phyloP scores from a whole-genome alignment of 2,113 vertebrate species.

The Scomber japonicus region DNA sequence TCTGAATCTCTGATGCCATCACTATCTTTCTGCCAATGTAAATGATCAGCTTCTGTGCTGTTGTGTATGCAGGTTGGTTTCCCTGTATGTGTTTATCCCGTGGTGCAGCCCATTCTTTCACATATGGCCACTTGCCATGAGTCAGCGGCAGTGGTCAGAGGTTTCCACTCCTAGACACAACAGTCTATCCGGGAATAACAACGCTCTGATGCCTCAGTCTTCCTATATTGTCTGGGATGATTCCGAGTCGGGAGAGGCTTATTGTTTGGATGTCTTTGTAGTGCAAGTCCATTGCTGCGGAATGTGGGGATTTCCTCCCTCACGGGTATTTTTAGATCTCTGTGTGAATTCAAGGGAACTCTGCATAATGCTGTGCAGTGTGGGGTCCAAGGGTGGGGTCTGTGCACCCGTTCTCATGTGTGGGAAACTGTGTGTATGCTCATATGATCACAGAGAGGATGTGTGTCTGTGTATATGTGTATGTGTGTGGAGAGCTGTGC shows the following conservation, averaged over 20 bases:
- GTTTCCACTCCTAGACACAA: conserved; percentile 86
- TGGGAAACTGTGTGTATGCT: conserved; percentile 65
- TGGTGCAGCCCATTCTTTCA: conserved; percentile 70
- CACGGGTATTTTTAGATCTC: conserved; percentile 81
- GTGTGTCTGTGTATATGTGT: conserved; percentile 15
- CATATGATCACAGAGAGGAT: conserved; percentile 47
- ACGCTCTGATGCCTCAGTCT: conserved; percentile 78
- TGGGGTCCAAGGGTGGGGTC: conserved; percentile 71
- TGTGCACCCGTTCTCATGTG: conserved; percentile 56
- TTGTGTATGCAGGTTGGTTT: conserved; percentile 20
- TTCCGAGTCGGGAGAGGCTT: conserved; percentile 80
- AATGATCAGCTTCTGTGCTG: neutral
- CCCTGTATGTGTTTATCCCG: conserved; percentile 66
- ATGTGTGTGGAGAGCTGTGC: neutral
- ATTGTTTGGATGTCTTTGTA: conserved; percentile 85
- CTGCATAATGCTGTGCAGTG: conserved; percentile 63
- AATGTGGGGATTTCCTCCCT: conserved; percentile 82
- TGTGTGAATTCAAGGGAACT: conserved; percentile 77
- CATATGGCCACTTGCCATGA: conserved; percentile 77
- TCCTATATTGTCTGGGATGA: conserved; percentile 86
- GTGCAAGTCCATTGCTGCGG: conserved; percentile 74
- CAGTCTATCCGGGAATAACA: conserved; percentile 80
- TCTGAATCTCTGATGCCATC: neutral
- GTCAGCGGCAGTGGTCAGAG: conserved; percentile 74
- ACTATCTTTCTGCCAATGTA: neutral